These are phyloP conservation scores for Malthinus flaveolus DNA, from an alignment of 2,888 invertebrate genomes.

Conservation along the genomic window DNA sequence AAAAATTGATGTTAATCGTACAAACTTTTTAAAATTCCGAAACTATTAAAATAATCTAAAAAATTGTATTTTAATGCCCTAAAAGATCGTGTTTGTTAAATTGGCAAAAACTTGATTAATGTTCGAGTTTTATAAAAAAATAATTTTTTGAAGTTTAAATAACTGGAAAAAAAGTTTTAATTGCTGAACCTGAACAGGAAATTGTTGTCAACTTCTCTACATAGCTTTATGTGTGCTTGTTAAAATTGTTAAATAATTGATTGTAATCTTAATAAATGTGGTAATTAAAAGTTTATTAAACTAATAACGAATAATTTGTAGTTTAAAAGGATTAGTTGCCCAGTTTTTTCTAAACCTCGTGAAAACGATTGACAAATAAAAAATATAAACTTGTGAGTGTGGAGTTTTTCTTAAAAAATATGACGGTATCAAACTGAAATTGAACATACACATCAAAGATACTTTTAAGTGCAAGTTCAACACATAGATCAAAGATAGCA, in stretches of 20 bases:
- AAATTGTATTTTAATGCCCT: no score
- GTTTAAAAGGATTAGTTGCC: not conserved
- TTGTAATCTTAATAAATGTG: not conserved
- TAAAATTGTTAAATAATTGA: not conserved
- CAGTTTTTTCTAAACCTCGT: not conserved
- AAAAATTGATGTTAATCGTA: no score
- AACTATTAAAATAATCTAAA: no score
- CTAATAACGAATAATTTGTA: not conserved
- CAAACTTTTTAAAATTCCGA: no score
- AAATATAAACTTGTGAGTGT: constrained; percentile 5
- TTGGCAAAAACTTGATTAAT: not conserved
- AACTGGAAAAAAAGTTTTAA: no score
- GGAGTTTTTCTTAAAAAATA: constrained; percentile 14
- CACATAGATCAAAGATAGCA: constrained; percentile 14
- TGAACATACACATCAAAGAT: constrained; percentile 17
- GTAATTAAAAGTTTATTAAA: not conserved
- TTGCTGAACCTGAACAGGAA: no score
- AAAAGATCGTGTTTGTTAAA: no score
- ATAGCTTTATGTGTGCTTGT: constrained; percentile 2
- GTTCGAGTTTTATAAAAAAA: constrained; percentile 1
- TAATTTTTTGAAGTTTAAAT: constrained; percentile 1
- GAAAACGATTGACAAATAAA: not conserved
- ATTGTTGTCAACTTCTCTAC: not conserved
- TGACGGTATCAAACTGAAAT: constrained; percentile 20
- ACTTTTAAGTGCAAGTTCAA: constrained; percentile 20